Evolutionary conservation across 1,140 invertebrate genomes (phyloP), one percentile per base, ranked within the genome.

Genomic region (Carposina sasakii): DNA sequence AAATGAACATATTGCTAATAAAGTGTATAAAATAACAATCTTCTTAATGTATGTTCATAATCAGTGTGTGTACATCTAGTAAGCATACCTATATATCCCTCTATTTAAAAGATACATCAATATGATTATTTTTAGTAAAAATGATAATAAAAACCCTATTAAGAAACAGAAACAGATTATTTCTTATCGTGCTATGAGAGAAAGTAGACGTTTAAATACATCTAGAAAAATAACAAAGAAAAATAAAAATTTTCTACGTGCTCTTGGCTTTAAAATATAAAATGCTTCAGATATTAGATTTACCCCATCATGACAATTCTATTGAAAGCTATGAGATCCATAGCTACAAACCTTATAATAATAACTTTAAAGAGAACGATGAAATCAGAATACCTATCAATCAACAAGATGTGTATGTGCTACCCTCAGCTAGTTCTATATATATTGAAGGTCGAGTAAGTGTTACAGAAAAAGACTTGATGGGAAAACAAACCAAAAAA

Each of bases 361-460:
- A 39, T 20, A 39, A 15, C 22, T 39, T 39, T 22, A 20, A 20
- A 12, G 36, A 20, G n/a, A 39, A 39, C 22, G 36, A 39, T 39
- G 36, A 39, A 22, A 39, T 39, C 12, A 33, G 67, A 23, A 85
- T 81, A 30, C 10, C 52, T 13, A 48, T 51, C 20, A 43, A 56
- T 57, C 69, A 84, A 53, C 70, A 81, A 63, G 66, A 81, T 58
- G 30, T 71, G 8, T 67, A 67, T 37, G 43, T 76, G 13, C 36
- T 79, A 44, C 71, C 71, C 22, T 40, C 21, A 33, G 41, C 43
- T 33, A 79, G 70, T 57, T 72, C 55, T 26, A 22, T 81, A 10
- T 62, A 77, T 36, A 58, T 81, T 15, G 52, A 62, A 46, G 70
- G 76, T 15, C 16, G 21, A 16, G 34, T 21, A 8, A 39, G 10